Conservation (phyloP, 2,797 vertebrate genomes). For the Limosa lapponica region DNA sequence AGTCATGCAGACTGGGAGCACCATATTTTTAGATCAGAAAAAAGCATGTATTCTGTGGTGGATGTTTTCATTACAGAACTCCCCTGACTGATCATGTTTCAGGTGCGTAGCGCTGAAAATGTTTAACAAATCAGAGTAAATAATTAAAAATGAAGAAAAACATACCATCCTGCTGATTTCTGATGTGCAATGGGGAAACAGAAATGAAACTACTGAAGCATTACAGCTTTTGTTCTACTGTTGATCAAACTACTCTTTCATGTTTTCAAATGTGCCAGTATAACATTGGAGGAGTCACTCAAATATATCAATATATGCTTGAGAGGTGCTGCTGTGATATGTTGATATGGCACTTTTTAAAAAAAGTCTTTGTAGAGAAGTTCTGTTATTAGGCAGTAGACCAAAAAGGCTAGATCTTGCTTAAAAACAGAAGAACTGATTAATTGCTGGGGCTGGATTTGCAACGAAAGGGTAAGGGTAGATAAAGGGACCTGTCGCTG, state of each 20-base stretch:
- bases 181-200: constrained; percentile 9
- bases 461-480: not conserved
- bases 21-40: not conserved
- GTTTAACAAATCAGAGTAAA: constrained; percentile 32
- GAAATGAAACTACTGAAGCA: not conserved
- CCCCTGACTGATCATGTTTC: not conserved
- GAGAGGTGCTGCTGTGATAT: not conserved
- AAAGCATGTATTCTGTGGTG: not conserved
- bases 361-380: not conserved
- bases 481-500: not conserved
- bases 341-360: not conserved
- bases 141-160: constrained; percentile 57
- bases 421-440: not conserved
- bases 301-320: not conserved
- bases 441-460: not conserved
- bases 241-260: not conserved
- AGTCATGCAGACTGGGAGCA: not conserved
- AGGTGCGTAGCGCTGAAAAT: constrained; percentile 14
- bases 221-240: not conserved
- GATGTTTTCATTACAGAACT: constrained; percentile 37
- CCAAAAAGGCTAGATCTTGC: not conserved
- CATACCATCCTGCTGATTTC: constrained; percentile 31
- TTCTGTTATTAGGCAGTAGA: not conserved
- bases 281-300: not conserved
- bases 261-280: not conserved